phyloP scores from a whole-genome alignment of 2,888 invertebrate genomes.

The Lepidochitona cinerea region DNA sequence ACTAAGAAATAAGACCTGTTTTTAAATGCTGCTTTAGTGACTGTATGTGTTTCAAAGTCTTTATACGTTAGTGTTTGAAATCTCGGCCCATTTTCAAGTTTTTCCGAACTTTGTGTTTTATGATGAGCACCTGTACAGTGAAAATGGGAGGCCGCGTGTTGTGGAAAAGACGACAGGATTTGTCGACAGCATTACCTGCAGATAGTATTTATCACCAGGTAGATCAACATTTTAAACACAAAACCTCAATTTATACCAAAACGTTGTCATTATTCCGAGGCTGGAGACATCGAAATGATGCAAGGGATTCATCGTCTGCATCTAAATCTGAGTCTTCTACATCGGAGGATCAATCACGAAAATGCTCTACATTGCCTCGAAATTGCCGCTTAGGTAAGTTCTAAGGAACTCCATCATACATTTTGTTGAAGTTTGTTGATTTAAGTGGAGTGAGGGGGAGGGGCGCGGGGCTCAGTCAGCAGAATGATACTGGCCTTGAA shows the following conservation, averaged over 20 bases:
- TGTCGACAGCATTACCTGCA: slow-evolving; percentile 12
- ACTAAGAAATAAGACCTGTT: no score
- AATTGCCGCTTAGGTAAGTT: slow-evolving; percentile 39
- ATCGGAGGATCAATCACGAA: slow-evolving; percentile 6
- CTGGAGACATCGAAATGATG: slow-evolving; percentile 22
- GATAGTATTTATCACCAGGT: slow-evolving; percentile 6
- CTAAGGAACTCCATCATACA: no score
- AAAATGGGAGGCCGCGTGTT: slow-evolving; percentile 1
- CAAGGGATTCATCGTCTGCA: not conserved
- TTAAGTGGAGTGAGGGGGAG: no score
- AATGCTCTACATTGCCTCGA: slow-evolving; percentile 40
- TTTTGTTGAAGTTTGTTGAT: no score
- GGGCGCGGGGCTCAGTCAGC: no score
- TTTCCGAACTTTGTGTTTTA: no score
- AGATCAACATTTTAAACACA: slow-evolving; percentile 18
- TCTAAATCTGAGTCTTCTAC: not conserved
- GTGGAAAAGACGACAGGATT: not conserved
- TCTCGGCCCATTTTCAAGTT: no score
- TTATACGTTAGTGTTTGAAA: no score
- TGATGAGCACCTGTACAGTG: not conserved
- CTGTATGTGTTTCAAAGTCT: no score
- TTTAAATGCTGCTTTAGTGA: no score
- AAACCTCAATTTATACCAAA: slow-evolving; percentile 34
- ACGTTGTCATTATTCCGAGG: slow-evolving; percentile 35
- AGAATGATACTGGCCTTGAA: no score